phyloP scores from a whole-genome alignment of 2,888 invertebrate species.

The Leptodirus hochenwartii region DNA sequence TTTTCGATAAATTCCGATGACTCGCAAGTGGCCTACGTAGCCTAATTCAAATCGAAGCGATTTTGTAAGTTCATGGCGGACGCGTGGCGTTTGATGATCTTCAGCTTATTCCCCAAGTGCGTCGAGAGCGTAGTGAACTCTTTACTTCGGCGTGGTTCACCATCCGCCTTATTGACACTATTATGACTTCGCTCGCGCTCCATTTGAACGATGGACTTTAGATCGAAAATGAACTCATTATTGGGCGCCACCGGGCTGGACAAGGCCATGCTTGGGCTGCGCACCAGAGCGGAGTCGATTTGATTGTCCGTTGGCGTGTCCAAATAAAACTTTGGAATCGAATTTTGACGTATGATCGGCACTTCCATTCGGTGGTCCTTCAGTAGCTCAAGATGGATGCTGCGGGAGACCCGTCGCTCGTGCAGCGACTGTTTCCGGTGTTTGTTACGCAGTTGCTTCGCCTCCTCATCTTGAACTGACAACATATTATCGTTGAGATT shows the following conservation, averaged over 20 bases:
- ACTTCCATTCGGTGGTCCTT: constrained; percentile 16
- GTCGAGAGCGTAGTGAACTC: too few species aligned
- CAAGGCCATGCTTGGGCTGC: constrained; percentile 18
- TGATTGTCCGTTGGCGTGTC: constrained; percentile 25
- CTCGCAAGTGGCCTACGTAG: too few species aligned
- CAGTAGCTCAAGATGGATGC: constrained; percentile 21
- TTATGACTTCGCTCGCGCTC: constrained; percentile 21
- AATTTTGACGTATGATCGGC: constrained; percentile 25
- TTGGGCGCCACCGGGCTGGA: constrained; percentile 21
- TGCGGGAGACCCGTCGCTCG: constrained; percentile 24
- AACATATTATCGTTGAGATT: too few species aligned
- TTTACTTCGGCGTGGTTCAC: too few species aligned
- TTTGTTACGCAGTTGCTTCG: too few species aligned
- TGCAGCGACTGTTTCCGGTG: constrained; percentile 22
- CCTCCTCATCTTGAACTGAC: too few species aligned
- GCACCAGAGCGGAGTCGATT: constrained; percentile 18
- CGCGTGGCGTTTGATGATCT: too few species aligned
- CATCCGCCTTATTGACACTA: too few species aligned
- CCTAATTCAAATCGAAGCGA: too few species aligned
- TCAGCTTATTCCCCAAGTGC: too few species aligned
- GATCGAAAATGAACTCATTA: constrained; percentile 20
- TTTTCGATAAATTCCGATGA: too few species aligned
- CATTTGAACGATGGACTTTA: constrained; percentile 26
- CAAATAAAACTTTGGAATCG: constrained; percentile 26
- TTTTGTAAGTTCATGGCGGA: too few species aligned